Conservation (phyloP, 2,113 vertebrate species). For the Pipa parva region DNA sequence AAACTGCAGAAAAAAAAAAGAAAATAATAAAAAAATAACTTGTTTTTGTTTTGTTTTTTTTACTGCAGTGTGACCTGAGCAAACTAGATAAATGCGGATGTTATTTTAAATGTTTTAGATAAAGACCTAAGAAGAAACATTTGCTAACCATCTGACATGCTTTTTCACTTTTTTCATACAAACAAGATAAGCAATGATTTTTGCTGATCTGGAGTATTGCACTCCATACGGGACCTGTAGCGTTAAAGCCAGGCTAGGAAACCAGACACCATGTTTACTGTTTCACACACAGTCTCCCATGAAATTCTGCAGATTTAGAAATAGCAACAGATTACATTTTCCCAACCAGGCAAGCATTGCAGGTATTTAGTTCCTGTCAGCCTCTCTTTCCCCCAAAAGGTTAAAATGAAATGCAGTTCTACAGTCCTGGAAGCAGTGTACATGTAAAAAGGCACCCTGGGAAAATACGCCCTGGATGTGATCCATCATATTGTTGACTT, state of each 20-base stretch:
- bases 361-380: neutral
- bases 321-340: conserved; percentile 11
- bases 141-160: no score
- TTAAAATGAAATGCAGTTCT: neutral
- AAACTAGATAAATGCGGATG: no score
- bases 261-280: conserved; percentile 11
- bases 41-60: no score
- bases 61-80: no score
- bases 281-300: conserved; percentile 12
- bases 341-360: neutral
- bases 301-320: conserved; percentile 15
- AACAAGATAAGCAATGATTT: neutral
- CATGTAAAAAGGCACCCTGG: conserved; percentile 11
- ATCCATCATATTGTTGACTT: conserved; percentile 31
- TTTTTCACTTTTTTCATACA: no score
- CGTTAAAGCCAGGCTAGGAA: conserved; percentile 8
- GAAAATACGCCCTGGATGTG: conserved; percentile 34
- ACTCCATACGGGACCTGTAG: neutral
- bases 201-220: neutral
- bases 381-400: neutral
- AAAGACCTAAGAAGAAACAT: no score
- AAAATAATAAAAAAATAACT: no score
- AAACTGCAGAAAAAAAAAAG: no score
- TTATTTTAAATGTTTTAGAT: no score
- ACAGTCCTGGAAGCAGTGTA: neutral